Conservation (phyloP, 2,888 invertebrate genomes). For the Drosophila kuntzei region DNA sequence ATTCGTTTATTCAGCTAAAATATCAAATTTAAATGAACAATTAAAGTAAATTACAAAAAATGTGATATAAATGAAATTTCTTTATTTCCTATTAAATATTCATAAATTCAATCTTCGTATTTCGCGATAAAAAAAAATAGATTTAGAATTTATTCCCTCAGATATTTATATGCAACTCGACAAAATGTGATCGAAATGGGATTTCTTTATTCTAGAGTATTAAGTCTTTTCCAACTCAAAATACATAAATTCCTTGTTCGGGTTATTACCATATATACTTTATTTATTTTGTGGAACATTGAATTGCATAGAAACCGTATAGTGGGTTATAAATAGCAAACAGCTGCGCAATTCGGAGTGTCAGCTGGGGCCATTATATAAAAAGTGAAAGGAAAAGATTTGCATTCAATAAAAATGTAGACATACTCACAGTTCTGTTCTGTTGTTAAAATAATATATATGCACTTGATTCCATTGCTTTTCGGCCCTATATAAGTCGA, state of each 20-base stretch:
- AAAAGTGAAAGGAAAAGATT: conserved; percentile 2
- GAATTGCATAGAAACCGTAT: conserved; percentile 1
- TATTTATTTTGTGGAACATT: conserved; percentile 5
- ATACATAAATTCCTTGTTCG: neutral
- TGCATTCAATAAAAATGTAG: conserved; percentile 1
- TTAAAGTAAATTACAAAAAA: neutral
- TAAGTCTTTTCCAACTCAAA: neutral
- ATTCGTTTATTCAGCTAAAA: neutral
- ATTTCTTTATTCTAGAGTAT: neutral
- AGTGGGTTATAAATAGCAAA: conserved; percentile 22
- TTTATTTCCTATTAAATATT: no score
- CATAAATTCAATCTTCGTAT: no score
- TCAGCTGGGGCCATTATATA: conserved; percentile 4
- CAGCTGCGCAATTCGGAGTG: conserved; percentile 8
- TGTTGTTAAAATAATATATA: neutral
- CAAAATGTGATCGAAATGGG: neutral
- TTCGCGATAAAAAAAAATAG: no score
- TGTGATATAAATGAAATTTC: no score
- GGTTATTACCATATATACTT: neutral
- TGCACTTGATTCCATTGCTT: conserved; percentile 22
- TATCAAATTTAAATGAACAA: neutral
- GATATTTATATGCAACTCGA: neutral
- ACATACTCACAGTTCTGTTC: neutral
- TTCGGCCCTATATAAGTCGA: conserved; percentile 35
- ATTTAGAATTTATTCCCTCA: neutral